These are phyloP conservation scores for Argyra leucocephala DNA, from an alignment of 2,888 invertebrate genomes.

Conservation along the genomic window DNA sequence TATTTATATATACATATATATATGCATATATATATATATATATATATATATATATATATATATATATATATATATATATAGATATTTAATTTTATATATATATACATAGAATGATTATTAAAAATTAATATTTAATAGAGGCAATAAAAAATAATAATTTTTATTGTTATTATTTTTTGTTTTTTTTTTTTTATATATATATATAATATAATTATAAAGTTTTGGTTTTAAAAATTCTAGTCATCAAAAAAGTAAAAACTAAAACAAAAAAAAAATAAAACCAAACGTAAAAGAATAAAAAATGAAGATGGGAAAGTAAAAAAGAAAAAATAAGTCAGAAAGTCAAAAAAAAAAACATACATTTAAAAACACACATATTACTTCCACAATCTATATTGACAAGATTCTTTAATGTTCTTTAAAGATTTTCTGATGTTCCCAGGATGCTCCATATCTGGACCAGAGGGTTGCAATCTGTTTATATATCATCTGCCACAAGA, in stretches of 20 bases:
- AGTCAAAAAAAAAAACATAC: neutral
- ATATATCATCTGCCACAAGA: conserved; percentile 99
- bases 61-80: conserved; percentile 24
- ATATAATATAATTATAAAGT: too few species aligned
- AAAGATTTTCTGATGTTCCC: conserved; percentile 63
- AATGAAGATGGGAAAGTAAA: neutral
- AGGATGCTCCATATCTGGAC: conserved; percentile 94
- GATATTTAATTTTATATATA: conserved; percentile 22
- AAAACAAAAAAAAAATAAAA: neutral
- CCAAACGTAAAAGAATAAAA: neutral
- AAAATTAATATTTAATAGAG: neutral
- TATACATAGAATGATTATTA: conserved; percentile 15
- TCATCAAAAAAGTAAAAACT: neutral
- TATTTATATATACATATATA: neutral
- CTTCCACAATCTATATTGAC: conserved; percentile 18
- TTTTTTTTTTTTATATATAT: too few species aligned
- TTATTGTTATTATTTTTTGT: too few species aligned
- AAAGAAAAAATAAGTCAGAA: neutral
- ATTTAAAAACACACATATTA: neutral
- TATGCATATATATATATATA: conserved; percentile 20
- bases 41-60: conserved; percentile 20
- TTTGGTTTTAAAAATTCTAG: too few species aligned
- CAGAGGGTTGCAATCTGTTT: conserved; percentile 99
- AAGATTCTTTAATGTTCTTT: conserved; percentile 46
- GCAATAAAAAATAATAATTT: too few species aligned